phyloP scores from a whole-genome alignment of 2,113 vertebrate species.

The Podarcis muralis region DNA sequence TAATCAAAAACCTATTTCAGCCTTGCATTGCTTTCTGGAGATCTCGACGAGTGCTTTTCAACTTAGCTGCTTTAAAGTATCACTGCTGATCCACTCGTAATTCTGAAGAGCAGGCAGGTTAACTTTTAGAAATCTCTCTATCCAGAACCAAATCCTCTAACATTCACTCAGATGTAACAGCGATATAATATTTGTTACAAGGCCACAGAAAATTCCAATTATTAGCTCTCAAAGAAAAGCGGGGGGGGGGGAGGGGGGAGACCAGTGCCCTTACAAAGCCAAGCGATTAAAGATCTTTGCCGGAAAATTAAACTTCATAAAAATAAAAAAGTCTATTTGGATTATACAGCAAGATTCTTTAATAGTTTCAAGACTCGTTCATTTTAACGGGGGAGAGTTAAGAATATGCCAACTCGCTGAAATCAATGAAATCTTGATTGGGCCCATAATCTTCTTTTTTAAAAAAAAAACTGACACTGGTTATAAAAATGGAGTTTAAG shows the following conservation, averaged over 20 bases:
- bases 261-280: rapidly evolving
- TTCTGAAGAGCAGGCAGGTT: background rate
- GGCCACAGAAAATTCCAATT: conserved; percentile 15
- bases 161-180: background rate
- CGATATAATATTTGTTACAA: background rate
- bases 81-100: background rate
- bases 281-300: background rate
- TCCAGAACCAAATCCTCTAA: background rate
- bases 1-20: background rate
- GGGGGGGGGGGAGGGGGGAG: background rate
- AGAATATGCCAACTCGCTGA: background rate
- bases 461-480: background rate
- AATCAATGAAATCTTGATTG: background rate
- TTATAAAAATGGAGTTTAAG: background rate
- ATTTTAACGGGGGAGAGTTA: background rate
- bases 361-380: background rate
- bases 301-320: background rate
- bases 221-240: background rate
- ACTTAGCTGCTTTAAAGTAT: background rate
- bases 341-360: background rate
- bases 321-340: background rate
- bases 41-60: background rate
- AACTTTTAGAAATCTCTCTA: background rate
- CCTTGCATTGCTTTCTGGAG: background rate
- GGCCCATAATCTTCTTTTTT: background rate